Percentiles rank a stretch among this genome's conserved stretches.
phyloP scores from a whole-genome alignment of 1,140 invertebrate species.

The Drusus annulatus region DNA sequence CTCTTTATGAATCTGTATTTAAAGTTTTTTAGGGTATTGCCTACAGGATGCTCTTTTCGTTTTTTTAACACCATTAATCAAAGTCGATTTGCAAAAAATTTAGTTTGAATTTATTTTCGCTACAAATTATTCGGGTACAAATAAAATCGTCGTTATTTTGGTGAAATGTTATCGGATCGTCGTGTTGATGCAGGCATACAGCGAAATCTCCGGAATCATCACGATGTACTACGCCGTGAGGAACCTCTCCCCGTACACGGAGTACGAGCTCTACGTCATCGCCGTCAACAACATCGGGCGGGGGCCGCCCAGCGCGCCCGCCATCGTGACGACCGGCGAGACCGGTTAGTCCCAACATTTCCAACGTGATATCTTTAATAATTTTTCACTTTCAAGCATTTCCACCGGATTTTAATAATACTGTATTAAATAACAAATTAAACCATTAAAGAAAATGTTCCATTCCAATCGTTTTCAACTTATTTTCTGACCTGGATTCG shows the following conservation, averaged over 20 bases:
- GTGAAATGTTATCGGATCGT: background rate
- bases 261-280: slow-evolving; percentile 97
- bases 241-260: slow-evolving; percentile 92
- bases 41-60: too few species aligned
- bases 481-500: too few species aligned
- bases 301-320: slow-evolving; percentile 87
- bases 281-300: slow-evolving; percentile 95
- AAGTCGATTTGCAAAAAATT: too few species aligned
- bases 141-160: background rate
- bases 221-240: slow-evolving; percentile 93
- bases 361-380: background rate
- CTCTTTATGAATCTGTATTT: too few species aligned
- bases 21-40: too few species aligned
- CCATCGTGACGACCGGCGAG: slow-evolving; percentile 94
- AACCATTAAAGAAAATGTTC: too few species aligned
- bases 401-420: background rate
- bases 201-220: slow-evolving; percentile 93
- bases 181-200: slow-evolving; percentile 74
- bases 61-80: too few species aligned
- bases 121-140: too few species aligned
- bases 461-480: too few species aligned
- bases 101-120: too few species aligned
- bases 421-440: too few species aligned
- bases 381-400: slow-evolving; percentile 5
- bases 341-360: slow-evolving; percentile 80